Conservation (phyloP, 2,113 vertebrate species). For the Acinonyx jubatus region DNA sequence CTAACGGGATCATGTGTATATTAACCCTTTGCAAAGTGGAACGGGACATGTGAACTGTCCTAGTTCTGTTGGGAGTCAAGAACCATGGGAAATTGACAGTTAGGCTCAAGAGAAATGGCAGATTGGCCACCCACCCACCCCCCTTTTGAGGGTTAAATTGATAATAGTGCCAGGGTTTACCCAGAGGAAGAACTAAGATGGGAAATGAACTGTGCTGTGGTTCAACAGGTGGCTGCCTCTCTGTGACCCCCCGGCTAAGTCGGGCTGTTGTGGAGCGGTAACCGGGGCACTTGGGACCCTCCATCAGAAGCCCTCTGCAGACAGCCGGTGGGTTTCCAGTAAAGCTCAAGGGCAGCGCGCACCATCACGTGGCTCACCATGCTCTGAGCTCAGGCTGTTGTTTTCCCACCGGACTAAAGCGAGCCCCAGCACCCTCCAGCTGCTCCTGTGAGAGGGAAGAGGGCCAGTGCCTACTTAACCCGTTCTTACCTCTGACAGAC, state of each 20-base stretch:
- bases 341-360: neutral
- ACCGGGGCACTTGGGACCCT: slow-evolving; percentile 50
- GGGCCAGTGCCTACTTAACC: neutral
- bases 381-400: neutral
- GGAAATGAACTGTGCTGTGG: slow-evolving; percentile 62
- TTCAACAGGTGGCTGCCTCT: slow-evolving; percentile 68
- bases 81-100: neutral
- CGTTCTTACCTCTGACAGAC: neutral
- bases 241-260: slow-evolving; percentile 55
- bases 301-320: neutral
- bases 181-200: slow-evolving; percentile 54
- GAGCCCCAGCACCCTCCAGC: neutral
- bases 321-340: slow-evolving; percentile 16
- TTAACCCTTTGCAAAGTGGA: neutral
- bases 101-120: slow-evolving; percentile 9
- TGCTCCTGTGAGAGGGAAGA: neutral
- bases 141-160: slow-evolving; percentile 4
- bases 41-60: neutral
- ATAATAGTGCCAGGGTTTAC: neutral
- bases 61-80: neutral
- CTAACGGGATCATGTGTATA: neutral
- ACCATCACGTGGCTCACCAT: neutral
- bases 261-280: slow-evolving; percentile 52
- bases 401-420: neutral
- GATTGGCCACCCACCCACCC: neutral